phyloP scores from a whole-genome alignment of 1,140 invertebrate genomes.

The Caerostris darwini region DNA sequence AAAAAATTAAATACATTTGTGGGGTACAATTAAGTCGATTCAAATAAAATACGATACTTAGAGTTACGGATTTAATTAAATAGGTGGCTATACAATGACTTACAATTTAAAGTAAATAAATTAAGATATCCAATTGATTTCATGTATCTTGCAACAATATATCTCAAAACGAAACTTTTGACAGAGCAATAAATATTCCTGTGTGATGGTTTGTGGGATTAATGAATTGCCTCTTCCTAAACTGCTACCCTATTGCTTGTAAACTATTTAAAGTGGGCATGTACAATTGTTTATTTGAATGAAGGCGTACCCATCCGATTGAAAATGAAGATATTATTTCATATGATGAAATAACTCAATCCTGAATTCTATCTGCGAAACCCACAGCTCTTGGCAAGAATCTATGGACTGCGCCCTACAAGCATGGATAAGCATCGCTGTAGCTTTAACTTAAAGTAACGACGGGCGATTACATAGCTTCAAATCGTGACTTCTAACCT shows the following conservation, averaged over 20 bases:
- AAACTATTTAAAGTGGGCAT: slow-evolving; percentile 2
- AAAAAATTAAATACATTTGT: no score
- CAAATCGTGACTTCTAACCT: slow-evolving; percentile 77
- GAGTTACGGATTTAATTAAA: no score
- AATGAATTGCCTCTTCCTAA: slow-evolving; percentile 26
- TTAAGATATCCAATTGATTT: no score
- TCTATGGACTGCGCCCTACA: slow-evolving; percentile 21
- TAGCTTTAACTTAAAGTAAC: slow-evolving; percentile 77
- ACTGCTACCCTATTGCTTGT: slow-evolving; percentile 13
- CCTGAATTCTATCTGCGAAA: slow-evolving; percentile 30
- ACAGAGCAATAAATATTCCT: slow-evolving; percentile 35
- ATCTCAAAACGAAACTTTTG: background rate
- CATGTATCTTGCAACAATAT: no score
- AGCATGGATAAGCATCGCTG: slow-evolving; percentile 70
- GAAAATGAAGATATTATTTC: slow-evolving; percentile 76
- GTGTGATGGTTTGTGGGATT: background rate
- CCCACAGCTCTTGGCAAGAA: background rate
- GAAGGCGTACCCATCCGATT: slow-evolving; percentile 59
- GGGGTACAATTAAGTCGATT: no score
- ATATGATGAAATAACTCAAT: slow-evolving; percentile 77
- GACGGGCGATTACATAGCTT: slow-evolving; percentile 72
- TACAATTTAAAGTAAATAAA: no score
- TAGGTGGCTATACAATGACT: no score
- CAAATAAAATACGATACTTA: no score
- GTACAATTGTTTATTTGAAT: slow-evolving; percentile 60